Conservation (phyloP, 2,888 invertebrate genomes). For the Phortica magna region DNA sequence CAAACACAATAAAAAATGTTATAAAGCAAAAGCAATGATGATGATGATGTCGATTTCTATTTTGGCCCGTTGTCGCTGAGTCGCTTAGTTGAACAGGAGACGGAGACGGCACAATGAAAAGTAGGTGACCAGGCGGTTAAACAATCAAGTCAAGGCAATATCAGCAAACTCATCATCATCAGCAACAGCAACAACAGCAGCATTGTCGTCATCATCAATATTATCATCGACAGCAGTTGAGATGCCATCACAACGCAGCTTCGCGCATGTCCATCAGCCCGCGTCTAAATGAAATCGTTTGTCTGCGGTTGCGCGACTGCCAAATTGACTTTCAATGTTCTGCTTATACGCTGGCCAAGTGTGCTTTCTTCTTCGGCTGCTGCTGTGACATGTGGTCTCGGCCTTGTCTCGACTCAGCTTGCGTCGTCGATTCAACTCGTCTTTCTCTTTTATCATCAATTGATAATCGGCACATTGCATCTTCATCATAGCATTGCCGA, state of each 20-base stretch:
- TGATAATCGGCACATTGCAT: constrained; percentile 17
- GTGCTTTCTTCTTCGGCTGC: constrained; percentile 5
- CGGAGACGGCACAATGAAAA: constrained; percentile 50
- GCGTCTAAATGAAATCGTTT: constrained; percentile 63
- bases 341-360: background rate
- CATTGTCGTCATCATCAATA: constrained; percentile 52
- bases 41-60: constrained; percentile 24
- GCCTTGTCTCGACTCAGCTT: background rate
- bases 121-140: constrained; percentile 60
- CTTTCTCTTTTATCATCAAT: constrained; percentile 55
- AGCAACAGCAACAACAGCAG: constrained; percentile 36
- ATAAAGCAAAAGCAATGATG: no score
- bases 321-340: constrained; percentile 54
- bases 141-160: constrained; percentile 40
- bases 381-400: background rate
- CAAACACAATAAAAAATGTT: constrained; percentile 23
- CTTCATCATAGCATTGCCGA: background rate
- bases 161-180: constrained; percentile 43
- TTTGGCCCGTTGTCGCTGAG: constrained; percentile 48
- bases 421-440: constrained; percentile 9
- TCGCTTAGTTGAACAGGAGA: constrained; percentile 66
- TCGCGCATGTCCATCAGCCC: constrained; percentile 40
- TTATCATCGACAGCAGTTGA: constrained; percentile 22
- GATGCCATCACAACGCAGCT: constrained; percentile 24
- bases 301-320: constrained; percentile 48